phyloP scores from a whole-genome alignment of 2,888 invertebrate genomes.

The Sphinx pinastri region DNA sequence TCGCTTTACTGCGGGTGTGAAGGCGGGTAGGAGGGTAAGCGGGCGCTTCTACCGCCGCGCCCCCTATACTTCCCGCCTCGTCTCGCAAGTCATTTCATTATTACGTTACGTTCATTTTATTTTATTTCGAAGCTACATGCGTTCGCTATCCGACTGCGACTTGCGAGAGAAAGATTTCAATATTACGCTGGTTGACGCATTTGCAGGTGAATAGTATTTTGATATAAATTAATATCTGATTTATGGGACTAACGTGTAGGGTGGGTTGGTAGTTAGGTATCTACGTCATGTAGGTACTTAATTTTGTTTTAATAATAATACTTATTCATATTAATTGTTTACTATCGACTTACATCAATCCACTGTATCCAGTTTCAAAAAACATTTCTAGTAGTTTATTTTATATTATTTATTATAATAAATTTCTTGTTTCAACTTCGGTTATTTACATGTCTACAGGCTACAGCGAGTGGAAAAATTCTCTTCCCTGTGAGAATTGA shows the following conservation, averaged over 20 bases:
- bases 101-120: conserved; percentile 71
- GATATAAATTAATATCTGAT: neutral
- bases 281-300: no score
- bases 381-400: no score
- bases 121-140: conserved; percentile 60
- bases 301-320: no score
- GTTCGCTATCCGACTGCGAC: conserved; percentile 41
- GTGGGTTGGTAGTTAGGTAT: neutral
- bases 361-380: no score
- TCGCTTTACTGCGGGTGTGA: conserved; percentile 71
- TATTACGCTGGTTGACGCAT: conserved; percentile 8
- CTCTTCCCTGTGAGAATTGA: no score
- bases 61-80: conserved; percentile 71
- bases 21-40: conserved; percentile 62
- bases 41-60: conserved; percentile 63
- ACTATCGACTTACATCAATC: no score
- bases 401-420: no score
- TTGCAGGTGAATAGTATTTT: conserved; percentile 10
- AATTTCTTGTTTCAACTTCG: no score
- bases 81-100: conserved; percentile 74
- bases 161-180: conserved; percentile 35
- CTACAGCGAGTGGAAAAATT: no score
- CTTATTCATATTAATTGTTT: no score
- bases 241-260: neutral
- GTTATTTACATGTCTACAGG: no score